Conservation (phyloP, 2,888 invertebrate genomes). For the Chrysolina americana region DNA sequence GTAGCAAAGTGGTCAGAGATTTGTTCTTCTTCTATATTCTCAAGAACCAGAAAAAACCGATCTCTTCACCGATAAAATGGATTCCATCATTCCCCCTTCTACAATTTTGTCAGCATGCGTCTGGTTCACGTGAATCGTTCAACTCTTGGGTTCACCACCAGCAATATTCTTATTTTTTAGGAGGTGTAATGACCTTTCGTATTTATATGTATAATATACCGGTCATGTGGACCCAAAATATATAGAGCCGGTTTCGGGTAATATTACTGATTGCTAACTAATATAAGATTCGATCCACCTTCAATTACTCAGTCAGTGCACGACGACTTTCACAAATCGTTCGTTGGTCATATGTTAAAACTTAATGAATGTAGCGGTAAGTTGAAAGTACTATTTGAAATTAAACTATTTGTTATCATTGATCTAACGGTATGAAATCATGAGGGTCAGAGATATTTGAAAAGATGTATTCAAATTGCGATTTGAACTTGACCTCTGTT, state of each 20-base stretch:
- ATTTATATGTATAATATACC: not conserved
- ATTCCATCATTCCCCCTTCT: not conserved
- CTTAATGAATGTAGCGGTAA: not conserved
- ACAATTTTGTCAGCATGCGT: not conserved
- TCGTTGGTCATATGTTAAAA: not conserved
- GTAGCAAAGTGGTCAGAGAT: no score
- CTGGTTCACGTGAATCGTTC: not conserved
- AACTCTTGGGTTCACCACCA: not conserved
- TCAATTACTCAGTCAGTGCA: conserved; percentile 9
- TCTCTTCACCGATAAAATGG: no score
- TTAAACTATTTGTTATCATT: not conserved
- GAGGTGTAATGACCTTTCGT: not conserved
- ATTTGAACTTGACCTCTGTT: no score
- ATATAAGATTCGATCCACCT: conserved; percentile 2
- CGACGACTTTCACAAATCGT: conserved; percentile 6
- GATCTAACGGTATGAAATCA: not conserved
- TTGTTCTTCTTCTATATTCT: no score
- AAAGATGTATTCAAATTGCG: no score
- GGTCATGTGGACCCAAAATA: not conserved
- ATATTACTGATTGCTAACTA: not conserved
- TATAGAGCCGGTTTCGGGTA: not conserved
- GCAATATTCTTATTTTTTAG: not conserved
- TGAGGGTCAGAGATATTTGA: no score
- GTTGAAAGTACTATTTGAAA: not conserved
- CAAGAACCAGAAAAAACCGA: no score